A percentile compares a stretch with the other conserved stretches of the same genome.
phyloP scores from a whole-genome alignment of 2,113 vertebrate species.

The Rhinolophus sinicus region DNA sequence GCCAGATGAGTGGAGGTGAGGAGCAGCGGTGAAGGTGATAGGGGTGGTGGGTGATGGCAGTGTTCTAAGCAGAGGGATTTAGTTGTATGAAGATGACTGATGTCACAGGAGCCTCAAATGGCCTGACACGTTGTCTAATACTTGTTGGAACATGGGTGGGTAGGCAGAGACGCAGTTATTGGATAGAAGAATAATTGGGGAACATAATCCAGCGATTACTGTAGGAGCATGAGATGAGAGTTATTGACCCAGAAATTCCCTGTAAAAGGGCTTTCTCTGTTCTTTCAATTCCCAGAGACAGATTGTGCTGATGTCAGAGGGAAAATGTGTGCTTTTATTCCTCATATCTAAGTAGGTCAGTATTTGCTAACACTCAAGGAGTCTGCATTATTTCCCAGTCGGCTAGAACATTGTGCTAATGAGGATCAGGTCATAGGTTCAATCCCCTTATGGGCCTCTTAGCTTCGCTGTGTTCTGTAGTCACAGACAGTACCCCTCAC shows the following conservation, averaged over 20 bases:
- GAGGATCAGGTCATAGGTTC: constrained; percentile 73
- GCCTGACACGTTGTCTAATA: constrained; percentile 10
- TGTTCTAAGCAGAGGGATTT: neutral
- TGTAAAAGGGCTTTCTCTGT: constrained; percentile 76
- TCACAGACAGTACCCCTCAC: neutral
- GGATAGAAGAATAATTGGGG: constrained; percentile 71
- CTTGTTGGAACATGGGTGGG: constrained; percentile 54
- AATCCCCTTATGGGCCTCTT: constrained; percentile 60
- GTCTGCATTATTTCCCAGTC: constrained; percentile 67
- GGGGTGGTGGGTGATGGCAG: neutral
- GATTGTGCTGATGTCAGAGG: constrained; percentile 71
- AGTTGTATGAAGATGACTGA: neutral
- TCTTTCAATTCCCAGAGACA: constrained; percentile 74
- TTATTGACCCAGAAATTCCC: constrained; percentile 78
- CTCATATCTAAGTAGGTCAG: constrained; percentile 79
- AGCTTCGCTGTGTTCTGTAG: constrained; percentile 28
- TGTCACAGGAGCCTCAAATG: neutral
- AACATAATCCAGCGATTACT: constrained; percentile 78
- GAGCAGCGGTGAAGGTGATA: neutral
- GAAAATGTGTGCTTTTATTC: constrained; percentile 64
- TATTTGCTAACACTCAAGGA: constrained; percentile 77
- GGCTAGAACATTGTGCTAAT: constrained; percentile 67
- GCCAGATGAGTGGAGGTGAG: neutral
- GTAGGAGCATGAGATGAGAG: constrained; percentile 64
- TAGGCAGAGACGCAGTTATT: constrained; percentile 50